Conservation (phyloP, 2,888 invertebrate genomes). For the Leucoptera coffeella region DNA sequence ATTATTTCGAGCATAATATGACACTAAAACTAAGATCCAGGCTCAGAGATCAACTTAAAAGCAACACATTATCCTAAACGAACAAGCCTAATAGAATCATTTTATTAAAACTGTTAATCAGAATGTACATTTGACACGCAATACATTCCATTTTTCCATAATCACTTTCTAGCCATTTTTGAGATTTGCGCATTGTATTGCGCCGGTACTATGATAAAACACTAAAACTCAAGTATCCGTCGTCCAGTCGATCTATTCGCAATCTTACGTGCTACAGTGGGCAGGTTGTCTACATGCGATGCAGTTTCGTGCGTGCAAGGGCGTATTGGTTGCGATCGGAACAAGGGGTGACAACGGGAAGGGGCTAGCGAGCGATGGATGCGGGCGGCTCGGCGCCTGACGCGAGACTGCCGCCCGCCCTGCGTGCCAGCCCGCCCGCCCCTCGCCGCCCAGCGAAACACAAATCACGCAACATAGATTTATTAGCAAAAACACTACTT, state of each 20-base stretch:
- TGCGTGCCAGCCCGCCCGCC: constrained; percentile 14
- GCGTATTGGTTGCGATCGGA: too few species aligned
- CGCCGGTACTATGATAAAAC: constrained; percentile 25
- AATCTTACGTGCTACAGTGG: background rate
- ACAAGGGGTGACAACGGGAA: constrained; percentile 6
- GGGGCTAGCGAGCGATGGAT: constrained; percentile 21
- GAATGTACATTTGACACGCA: too few species aligned
- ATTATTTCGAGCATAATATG: too few species aligned
- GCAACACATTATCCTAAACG: too few species aligned
- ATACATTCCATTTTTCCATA: constrained; percentile 4
- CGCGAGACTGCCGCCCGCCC: constrained; percentile 41
- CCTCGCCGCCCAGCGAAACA: constrained; percentile 34
- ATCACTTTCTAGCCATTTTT: constrained; percentile 18
- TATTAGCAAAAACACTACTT: constrained; percentile 44
- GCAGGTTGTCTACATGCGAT: constrained; percentile 5
- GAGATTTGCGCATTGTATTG: constrained; percentile 44
- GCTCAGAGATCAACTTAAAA: too few species aligned
- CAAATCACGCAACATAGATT: constrained; percentile 37
- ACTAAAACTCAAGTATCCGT: constrained; percentile 18
- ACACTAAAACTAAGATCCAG: too few species aligned
- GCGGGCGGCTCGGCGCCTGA: constrained; percentile 37
- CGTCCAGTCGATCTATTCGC: too few species aligned
- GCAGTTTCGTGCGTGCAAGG: constrained; percentile 10
- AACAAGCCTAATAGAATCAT: too few species aligned
- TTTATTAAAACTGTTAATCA: too few species aligned